A percentile compares a stretch with the other conserved stretches of the same genome.
phyloP scores from a whole-genome alignment of 2,113 vertebrate genomes.

The Prunella fulvescens region DNA sequence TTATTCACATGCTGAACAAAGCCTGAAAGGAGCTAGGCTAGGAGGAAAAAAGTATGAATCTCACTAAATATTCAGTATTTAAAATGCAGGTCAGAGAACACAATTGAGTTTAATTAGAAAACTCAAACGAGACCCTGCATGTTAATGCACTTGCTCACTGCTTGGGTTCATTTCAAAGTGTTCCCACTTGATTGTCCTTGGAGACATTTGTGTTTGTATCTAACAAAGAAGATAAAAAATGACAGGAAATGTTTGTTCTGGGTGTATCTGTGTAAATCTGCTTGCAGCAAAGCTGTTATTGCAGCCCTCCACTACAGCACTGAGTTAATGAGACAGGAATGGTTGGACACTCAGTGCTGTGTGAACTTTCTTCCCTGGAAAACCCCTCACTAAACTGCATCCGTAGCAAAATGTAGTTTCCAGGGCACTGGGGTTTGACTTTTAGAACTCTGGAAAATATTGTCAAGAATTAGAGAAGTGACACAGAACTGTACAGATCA shows the following conservation, averaged over 20 bases:
- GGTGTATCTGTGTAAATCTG: slow-evolving; percentile 61
- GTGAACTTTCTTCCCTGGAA: background rate
- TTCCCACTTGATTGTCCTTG: slow-evolving; percentile 45
- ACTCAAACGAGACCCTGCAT: slow-evolving; percentile 31
- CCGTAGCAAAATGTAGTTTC: background rate
- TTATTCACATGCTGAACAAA: slow-evolving; percentile 53
- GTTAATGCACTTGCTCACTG: slow-evolving; percentile 42
- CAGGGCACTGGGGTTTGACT: background rate
- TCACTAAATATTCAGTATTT: slow-evolving; percentile 36
- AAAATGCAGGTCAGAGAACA: slow-evolving; percentile 47
- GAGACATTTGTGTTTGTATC: slow-evolving; percentile 49
- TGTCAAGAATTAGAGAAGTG: background rate
- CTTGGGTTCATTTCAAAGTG: slow-evolving; percentile 55
- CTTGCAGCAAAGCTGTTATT: slow-evolving; percentile 32
- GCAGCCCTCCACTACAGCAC: background rate
- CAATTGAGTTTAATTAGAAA: slow-evolving; percentile 47
- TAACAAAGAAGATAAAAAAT: slow-evolving; percentile 62
- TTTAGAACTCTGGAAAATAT: background rate
- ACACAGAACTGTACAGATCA: background rate
- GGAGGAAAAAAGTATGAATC: background rate
- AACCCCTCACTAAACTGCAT: background rate
- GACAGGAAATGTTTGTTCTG: slow-evolving; percentile 67
- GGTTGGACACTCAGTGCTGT: background rate
- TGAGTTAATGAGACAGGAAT: background rate
- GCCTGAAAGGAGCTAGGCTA: slow-evolving; percentile 34